Conservation (phyloP, 2,113 vertebrate species). For the Abramis brama region DNA sequence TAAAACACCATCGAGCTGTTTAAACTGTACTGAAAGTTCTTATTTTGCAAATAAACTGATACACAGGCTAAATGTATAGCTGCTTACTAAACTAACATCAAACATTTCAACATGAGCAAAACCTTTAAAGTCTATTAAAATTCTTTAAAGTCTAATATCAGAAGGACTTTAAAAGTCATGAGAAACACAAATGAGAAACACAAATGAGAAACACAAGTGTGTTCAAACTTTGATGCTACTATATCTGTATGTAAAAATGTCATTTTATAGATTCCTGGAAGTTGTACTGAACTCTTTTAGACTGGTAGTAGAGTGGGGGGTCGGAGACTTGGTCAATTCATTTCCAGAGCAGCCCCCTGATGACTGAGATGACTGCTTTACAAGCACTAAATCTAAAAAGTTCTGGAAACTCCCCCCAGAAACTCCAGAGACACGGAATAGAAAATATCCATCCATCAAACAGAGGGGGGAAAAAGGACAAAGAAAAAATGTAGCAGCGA, state of each 20-base stretch:
- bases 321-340: background rate
- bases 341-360: background rate
- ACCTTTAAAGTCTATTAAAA: too few species aligned
- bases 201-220: background rate
- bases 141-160: background rate
- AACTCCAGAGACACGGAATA: conserved; percentile 45
- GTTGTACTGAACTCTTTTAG: background rate
- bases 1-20: too few species aligned
- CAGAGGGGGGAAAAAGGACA: background rate
- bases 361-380: conserved; percentile 28
- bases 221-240: background rate
- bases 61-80: background rate
- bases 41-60: background rate
- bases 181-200: background rate
- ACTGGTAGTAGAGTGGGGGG: background rate
- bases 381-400: conserved; percentile 45
- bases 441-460: conserved; percentile 56
- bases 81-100: background rate
- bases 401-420: conserved; percentile 55
- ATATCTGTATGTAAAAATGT: background rate
- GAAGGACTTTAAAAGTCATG: background rate
- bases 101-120: background rate
- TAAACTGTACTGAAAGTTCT: background rate
- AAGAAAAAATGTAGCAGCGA: background rate
- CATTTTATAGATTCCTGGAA: background rate